These are phyloP conservation scores for Apotomis betuletana DNA, from an alignment of 2,888 invertebrate genomes.

Conservation along the genomic window DNA sequence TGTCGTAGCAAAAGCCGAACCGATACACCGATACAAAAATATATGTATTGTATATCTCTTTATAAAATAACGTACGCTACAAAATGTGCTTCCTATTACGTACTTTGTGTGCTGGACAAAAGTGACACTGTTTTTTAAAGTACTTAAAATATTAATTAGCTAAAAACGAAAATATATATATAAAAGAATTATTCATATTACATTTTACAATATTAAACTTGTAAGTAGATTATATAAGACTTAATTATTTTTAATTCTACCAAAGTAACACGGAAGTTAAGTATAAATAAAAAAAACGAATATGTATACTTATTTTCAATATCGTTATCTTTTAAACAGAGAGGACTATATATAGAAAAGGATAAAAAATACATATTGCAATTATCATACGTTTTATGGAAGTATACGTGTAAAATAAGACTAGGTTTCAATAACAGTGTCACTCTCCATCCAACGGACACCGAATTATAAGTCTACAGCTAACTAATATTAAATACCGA, in stretches of 20 bases:
- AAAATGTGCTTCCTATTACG: conserved; percentile 33
- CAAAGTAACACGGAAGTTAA: too few species aligned
- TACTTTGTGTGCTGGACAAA: conserved; percentile 27
- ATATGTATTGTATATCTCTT: conserved; percentile 63
- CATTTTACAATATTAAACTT: too few species aligned
- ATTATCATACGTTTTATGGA: not conserved
- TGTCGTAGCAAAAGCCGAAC: conserved; percentile 66
- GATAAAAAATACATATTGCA: not conserved
- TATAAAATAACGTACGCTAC: conserved; percentile 46
- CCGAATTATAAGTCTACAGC: conserved; percentile 48
- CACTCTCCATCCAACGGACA: conserved; percentile 47
- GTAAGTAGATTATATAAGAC: too few species aligned
- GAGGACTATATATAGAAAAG: too few species aligned
- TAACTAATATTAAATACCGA: conserved; percentile 56
- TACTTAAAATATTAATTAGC: too few species aligned
- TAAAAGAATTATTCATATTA: too few species aligned
- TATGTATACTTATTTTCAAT: too few species aligned
- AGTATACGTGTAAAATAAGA: not conserved
- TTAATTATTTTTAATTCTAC: too few species aligned
- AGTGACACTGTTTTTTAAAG: conserved; percentile 14
- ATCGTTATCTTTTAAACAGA: too few species aligned
- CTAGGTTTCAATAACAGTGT: conserved; percentile 6
- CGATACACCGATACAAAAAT: conserved; percentile 72
- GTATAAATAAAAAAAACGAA: too few species aligned
- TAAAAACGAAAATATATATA: too few species aligned